Evolutionary conservation across 1,140 invertebrate genomes (phyloP), one percentile per base, ranked within the genome.

Genomic region (Cataglyphis hispanica): DNA sequence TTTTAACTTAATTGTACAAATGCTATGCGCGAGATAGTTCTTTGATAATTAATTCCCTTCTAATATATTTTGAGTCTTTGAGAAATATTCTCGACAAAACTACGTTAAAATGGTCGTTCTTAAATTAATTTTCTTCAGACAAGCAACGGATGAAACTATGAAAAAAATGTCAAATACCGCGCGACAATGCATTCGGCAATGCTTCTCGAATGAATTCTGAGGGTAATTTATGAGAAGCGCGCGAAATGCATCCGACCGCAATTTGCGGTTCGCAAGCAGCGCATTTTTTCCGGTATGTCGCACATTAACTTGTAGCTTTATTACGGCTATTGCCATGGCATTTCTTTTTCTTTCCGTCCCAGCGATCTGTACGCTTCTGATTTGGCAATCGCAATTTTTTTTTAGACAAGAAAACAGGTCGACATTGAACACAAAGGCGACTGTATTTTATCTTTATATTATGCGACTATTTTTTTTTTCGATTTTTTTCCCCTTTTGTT

Each of bases 181-280:
- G 46, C 34, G 53, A 22, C 27, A n/a, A 69, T 50, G 22, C n/a
- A 16, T 50, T 27, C 43, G 56, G 22, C 37, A 31, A 67, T 50
- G 11, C 16, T 11, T 50, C 16, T 43, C 31, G 56, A 84, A 64
- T 60, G n/a, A 43, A 60, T 58, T 87, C 40, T 2, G 16, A 16
- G n/a, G 37, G 13, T 86, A 87, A 90, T 88, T 90, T 87, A 81
- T 70, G 34, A 43, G 31, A 19, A 16, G 13, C 11, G 1, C 43
- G 46, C 34, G 37, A 87, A 83, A 87, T 74, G 66, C 66, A 77
- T 67, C 60, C 46, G 27, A 19, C 19, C 27, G 72, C 40, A 83
- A 83, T 86, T 69, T 77, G 53, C 63, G 53, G 86, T 84, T 86
- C 58, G 72, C 50, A 50, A 53, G 34, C 74, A 27, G 40, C 53